phyloP scores from a whole-genome alignment of 2,888 invertebrate genomes.

The Sesia bembeciformis region DNA sequence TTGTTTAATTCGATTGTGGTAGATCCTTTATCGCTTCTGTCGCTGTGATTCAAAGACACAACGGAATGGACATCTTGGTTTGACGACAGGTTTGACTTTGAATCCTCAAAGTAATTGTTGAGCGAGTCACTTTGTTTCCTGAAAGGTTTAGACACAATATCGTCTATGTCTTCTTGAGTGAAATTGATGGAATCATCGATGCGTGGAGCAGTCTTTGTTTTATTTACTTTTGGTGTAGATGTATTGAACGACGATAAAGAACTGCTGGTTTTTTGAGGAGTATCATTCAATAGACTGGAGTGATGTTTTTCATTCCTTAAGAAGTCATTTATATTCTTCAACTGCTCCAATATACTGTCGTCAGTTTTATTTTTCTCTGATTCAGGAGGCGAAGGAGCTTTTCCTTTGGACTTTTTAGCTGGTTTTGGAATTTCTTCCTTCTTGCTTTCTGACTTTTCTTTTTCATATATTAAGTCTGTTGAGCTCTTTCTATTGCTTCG shows the following conservation, averaged over 20 bases:
- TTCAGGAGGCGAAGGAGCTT: conserved; percentile 83
- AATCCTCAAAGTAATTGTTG: conserved; percentile 61
- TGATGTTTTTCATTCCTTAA: conserved; percentile 56
- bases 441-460: conserved; percentile 38
- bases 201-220: conserved; percentile 44
- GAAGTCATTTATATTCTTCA: conserved; percentile 54
- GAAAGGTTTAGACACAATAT: conserved; percentile 65
- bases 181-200: conserved; percentile 61
- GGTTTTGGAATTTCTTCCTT: conserved; percentile 51
- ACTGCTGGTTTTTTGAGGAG: conserved; percentile 26
- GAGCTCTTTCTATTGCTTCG: conserved; percentile 78
- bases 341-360: conserved; percentile 60
- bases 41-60: conserved; percentile 59
- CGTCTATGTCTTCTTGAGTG: conserved; percentile 69
- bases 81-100: conserved; percentile 63
- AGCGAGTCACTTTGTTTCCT: conserved; percentile 64
- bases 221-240: conserved; percentile 64
- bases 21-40: conserved; percentile 66
- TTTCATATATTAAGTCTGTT: conserved; percentile 41
- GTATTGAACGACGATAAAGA: conserved; percentile 46
- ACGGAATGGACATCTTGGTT: conserved; percentile 60
- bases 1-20: conserved; percentile 84
- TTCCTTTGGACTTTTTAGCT: conserved; percentile 79
- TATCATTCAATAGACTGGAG: conserved; percentile 48
- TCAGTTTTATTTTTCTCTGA: conserved; percentile 61